Evolutionary conservation across 2,797 vertebrate genomes (phyloP), one percentile per base, ranked within the genome.

Genomic region (Hoplostethus mediterraneus): DNA sequence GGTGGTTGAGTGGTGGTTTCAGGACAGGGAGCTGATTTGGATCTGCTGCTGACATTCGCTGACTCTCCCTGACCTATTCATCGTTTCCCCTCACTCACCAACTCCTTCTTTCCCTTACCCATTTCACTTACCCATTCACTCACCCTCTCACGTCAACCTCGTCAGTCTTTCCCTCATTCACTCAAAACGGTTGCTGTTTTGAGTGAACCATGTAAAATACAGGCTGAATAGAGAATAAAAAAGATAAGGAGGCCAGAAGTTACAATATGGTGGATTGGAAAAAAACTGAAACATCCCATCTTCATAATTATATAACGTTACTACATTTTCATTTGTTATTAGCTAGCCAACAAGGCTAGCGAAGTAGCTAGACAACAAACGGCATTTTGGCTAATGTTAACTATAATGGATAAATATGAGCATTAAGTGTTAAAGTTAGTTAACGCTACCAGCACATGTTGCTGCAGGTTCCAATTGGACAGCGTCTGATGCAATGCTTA

Each of bases 21-120:
- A 49, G 16, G 12, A 57, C 45, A 53, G 2, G 71, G 73, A 85
- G 80, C 81, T 84, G 83, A 90, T 90, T 87, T 80, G 73, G 68
- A 85, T 82, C 84, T 88, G 84, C 81, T 89, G 86, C 81, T 89
- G 86, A 87, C 85, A 87, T 80, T 75, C 44, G 36, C 40, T 64
- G 63, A 87, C 80, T 77, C 71, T 72, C 28, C 21, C 59, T 83
- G 78, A 87, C 81, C 79, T 10, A 56, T 38, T 78, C 84, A 85
- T 85, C 86, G 82, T 83, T 77, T 76, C 70, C 28, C 52, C 61
- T 87, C 82, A 79, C 80, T 83, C 84, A 85, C 72, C 63, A n/a
- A 52, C 85, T 77, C 76, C 70, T 58, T 75, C 75, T 63, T 77
- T 76, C 71, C 71, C 66, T 63, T 69, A 70, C 53, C 80, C 55